Base-by-base conservation (phyloP, 1,140 invertebrate species). In the Eurosta solidaginis region DNA sequence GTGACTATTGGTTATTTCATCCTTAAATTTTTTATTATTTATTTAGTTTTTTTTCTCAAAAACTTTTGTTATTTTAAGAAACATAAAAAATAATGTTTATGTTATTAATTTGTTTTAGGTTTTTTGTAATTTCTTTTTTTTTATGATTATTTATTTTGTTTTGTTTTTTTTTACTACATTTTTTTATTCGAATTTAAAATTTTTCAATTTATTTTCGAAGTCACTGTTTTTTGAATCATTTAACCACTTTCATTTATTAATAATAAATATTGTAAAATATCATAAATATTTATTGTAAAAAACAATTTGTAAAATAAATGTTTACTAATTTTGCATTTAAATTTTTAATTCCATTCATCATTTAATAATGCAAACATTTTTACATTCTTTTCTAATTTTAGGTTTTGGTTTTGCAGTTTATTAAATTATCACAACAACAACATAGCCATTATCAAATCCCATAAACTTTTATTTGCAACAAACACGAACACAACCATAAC, bases 321-420 rank as follows among this genome's bases (percentile, higher is more conserved):
- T 17, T 25, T 22, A 3, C 5, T 9, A 59, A 68, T 74, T 29
- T 44, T 74, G 22, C 14, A 3, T 52, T 25, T 29, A 4, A 52
- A 20, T 74, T 6, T 52, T 52, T 68, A 29, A 68, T 20, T 40
- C 3, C 40, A 45, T 22, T n/a, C 7, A 17, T 33, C 14, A 77
- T 29, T n/a, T n/a, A n/a, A n/a, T 63, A 76, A 76, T 76, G 17
- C n/a, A n/a, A 20, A 36, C 63, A 33, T 49, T 33, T 73, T 50
- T 25, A 76, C 73, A 68, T 78, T 78, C n/a, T 49, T 77, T 63
- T 77, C 50, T 78, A 78, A 47, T 82, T 82, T 82, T 82, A 82
- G 81, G 80, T 82, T 82, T 82, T 79, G 81, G 80, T 82, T 82
- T 80, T 81, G 82, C 82, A 77, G 81, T 82, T 78, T 82, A 82